Evolutionary conservation across 2,797 vertebrate species (phyloP).

Genomic region (Etheostoma perlongum): DNA sequence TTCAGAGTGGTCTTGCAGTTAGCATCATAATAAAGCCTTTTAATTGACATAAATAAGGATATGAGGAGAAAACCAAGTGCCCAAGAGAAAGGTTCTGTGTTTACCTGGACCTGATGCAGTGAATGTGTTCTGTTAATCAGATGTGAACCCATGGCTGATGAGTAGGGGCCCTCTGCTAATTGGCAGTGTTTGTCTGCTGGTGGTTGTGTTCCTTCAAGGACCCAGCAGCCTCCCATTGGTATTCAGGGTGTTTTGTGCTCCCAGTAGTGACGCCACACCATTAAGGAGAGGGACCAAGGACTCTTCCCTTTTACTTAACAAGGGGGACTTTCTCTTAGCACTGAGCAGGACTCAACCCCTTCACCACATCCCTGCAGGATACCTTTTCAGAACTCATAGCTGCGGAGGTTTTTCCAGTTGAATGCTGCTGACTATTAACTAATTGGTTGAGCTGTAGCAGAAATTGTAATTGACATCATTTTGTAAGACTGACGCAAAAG

Average conservation of each 20-base stretch:
- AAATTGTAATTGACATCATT: slow-evolving; percentile 34
- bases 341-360: slow-evolving; percentile 63
- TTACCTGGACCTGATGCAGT: slow-evolving; percentile 68
- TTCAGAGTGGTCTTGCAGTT: slow-evolving; percentile 75
- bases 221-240: slow-evolving; percentile 74
- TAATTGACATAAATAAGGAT: slow-evolving; percentile 80
- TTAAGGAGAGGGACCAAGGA: slow-evolving; percentile 71
- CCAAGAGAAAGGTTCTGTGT: slow-evolving; percentile 76
- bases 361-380: slow-evolving; percentile 45
- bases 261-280: slow-evolving; percentile 74
- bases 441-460: slow-evolving; percentile 17
- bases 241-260: slow-evolving; percentile 80
- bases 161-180: slow-evolving; percentile 81
- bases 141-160: slow-evolving; percentile 80
- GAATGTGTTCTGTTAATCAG: slow-evolving; percentile 79
- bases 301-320: slow-evolving; percentile 75
- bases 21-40: slow-evolving; percentile 84
- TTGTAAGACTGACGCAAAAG: slow-evolving; percentile 30
- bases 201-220: slow-evolving; percentile 76
- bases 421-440: slow-evolving; percentile 22
- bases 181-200: slow-evolving; percentile 80
- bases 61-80: slow-evolving; percentile 76
- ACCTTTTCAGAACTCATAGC: slow-evolving; percentile 33
- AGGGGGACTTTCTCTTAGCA: slow-evolving; percentile 65
- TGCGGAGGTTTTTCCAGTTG: slow-evolving; percentile 27